Percentiles rank a stretch among this genome's conserved stretches.
These are phyloP conservation scores for Lucinisca nassula DNA, from an alignment of 2,888 invertebrate species.

Conservation along the genomic window DNA sequence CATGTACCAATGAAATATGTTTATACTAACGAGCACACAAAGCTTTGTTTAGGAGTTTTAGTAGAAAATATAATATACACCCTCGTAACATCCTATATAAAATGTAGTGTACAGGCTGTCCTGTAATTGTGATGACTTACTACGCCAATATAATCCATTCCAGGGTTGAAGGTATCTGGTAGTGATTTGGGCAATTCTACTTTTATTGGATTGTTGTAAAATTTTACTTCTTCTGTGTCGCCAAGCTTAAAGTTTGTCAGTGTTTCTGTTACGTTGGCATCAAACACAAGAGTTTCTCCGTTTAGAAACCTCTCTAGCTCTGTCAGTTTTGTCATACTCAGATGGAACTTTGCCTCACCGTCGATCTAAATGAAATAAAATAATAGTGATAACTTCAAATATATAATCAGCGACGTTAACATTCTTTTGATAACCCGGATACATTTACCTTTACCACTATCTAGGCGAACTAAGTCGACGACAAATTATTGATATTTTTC, in stretches of 20 bases:
- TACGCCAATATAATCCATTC: constrained; percentile 70
- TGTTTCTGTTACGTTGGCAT: constrained; percentile 96
- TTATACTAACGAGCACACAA: no score
- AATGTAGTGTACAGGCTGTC: no score
- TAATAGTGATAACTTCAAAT: no score
- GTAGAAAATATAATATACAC: no score
- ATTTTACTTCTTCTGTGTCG: constrained; percentile 91
- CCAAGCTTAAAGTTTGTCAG: constrained; percentile 95
- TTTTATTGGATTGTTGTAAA: constrained; percentile 93
- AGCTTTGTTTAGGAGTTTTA: no score
- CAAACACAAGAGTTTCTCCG: constrained; percentile 52
- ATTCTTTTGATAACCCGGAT: no score
- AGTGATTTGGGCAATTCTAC: constrained; percentile 69
- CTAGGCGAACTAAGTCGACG: no score
- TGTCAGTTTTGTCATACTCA: constrained; percentile 52
- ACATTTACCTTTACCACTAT: no score
- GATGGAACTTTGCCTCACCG: constrained; percentile 64
- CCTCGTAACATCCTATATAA: no score
- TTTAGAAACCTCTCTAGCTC: constrained; percentile 41
- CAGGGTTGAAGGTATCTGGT: constrained; percentile 73
- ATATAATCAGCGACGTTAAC: no score
- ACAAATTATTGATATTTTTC: no score
- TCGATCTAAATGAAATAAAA: constrained; percentile 58
- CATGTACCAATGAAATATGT: no score
- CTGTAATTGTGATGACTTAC: constrained; percentile 67